A percentile compares a stretch with the other conserved stretches of the same genome.
Conservation (phyloP, 2,888 invertebrate genomes). For the Disparrhopalites patrizii region DNA sequence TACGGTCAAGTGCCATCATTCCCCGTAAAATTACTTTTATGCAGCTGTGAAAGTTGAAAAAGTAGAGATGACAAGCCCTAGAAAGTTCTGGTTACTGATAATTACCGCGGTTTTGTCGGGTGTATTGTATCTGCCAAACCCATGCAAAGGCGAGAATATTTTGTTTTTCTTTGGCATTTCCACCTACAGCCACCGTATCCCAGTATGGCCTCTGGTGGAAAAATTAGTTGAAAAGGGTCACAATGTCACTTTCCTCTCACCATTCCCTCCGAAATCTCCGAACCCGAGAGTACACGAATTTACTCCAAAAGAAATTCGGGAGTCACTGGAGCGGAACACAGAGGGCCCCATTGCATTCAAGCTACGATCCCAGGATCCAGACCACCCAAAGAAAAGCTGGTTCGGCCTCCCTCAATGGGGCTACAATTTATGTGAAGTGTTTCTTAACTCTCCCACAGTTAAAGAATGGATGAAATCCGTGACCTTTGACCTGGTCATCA, state of each 20-base stretch:
- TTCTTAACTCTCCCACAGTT: slow-evolving; percentile 2
- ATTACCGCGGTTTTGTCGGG: no score
- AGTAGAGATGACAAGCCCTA: no score
- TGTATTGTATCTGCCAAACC: no score
- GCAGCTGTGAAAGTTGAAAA: no score
- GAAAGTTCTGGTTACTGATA: no score
- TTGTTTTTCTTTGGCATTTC: slow-evolving; percentile 30
- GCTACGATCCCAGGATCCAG: background rate
- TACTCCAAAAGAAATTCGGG: slow-evolving; percentile 27
- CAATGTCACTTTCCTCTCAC: slow-evolving; percentile 37
- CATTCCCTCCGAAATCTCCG: slow-evolving; percentile 22
- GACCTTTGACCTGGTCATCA: slow-evolving; percentile 29
- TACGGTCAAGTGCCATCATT: no score
- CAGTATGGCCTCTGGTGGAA: slow-evolving; percentile 40
- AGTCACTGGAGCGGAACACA: slow-evolving; percentile 21
- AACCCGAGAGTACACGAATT: slow-evolving; percentile 33
- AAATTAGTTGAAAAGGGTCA: slow-evolving; percentile 36
- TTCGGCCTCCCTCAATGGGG: background rate
- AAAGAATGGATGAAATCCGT: slow-evolving; percentile 15
- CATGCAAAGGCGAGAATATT: slow-evolving; percentile 19
- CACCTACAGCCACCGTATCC: slow-evolving; percentile 35
- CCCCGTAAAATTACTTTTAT: no score
- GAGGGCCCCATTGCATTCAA: slow-evolving; percentile 14
- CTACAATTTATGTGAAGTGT: slow-evolving; percentile 5
- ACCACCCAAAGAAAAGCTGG: slow-evolving; percentile 9